Conservation (phyloP, 2,888 invertebrate species). For the Ormia ochracea region DNA sequence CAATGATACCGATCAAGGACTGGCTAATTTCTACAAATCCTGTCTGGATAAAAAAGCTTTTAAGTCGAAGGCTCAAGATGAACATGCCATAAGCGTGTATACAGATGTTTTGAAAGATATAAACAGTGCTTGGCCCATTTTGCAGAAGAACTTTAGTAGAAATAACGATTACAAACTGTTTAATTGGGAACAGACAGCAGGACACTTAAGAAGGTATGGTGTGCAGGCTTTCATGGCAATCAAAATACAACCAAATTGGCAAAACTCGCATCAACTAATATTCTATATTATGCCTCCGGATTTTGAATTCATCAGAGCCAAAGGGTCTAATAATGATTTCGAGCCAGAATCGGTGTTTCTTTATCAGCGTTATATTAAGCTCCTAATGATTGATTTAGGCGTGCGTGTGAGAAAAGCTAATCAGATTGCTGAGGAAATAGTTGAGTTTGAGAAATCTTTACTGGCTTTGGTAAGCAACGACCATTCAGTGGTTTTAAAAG, state of each 20-base stretch:
- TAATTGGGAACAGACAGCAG: conserved; percentile 69
- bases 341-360: conserved; percentile 67
- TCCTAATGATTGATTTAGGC: conserved; percentile 70
- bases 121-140: conserved; percentile 68
- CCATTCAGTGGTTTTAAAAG: conserved; percentile 65
- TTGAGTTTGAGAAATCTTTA: conserved; percentile 68
- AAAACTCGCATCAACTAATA: conserved; percentile 69
- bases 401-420: conserved; percentile 69
- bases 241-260: conserved; percentile 72
- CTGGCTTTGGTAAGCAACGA: conserved; percentile 58
- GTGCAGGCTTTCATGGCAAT: conserved; percentile 69
- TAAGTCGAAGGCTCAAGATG: conserved; percentile 43
- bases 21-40: conserved; percentile 66
- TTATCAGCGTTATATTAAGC: conserved; percentile 71
- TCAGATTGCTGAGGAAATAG: conserved; percentile 67
- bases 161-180: conserved; percentile 49
- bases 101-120: conserved; percentile 64
- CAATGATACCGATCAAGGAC: background rate
- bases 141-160: conserved; percentile 64
- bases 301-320: conserved; percentile 66
- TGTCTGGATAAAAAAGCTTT: conserved; percentile 64
- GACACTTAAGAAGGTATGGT: conserved; percentile 69
- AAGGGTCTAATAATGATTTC: conserved; percentile 24
- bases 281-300: conserved; percentile 69
- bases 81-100: conserved; percentile 64